These are phyloP conservation scores for Novumbra hubbsi DNA, from an alignment of 2,797 vertebrate genomes.

Conservation along the genomic window DNA sequence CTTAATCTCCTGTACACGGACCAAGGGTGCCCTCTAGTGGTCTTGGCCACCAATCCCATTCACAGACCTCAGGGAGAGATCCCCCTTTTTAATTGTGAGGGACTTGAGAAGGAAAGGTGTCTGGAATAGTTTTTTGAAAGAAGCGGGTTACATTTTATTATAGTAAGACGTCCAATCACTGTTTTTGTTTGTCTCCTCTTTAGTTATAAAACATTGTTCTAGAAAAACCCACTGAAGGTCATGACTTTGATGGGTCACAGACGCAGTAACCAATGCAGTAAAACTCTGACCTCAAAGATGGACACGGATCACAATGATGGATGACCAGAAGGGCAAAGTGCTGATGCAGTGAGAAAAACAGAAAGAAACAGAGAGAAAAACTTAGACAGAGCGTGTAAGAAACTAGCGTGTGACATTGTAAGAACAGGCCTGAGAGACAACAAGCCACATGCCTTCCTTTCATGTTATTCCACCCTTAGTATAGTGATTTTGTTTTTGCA, in stretches of 20 bases:
- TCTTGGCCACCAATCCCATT: not conserved
- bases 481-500: not conserved
- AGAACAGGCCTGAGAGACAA: not conserved
- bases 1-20: not conserved
- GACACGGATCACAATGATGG: conserved; percentile 6
- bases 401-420: not conserved
- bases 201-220: conserved; percentile 13
- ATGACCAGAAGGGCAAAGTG: conserved; percentile 9
- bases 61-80: not conserved
- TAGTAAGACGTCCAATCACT: conserved; percentile 23
- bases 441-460: not conserved
- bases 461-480: not conserved
- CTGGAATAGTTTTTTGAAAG: not conserved
- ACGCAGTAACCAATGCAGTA: not conserved
- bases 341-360: not conserved
- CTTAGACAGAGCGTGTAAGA: not conserved
- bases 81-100: not conserved
- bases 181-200: conserved; percentile 12
- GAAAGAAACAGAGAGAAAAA: not conserved
- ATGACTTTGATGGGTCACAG: not conserved
- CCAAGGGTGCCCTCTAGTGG: conserved; percentile 25
- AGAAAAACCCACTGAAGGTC: conserved; percentile 24
- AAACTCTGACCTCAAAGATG: conserved; percentile 7
- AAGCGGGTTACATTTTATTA: not conserved
- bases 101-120: not conserved